Evolutionary conservation across 2,888 invertebrate genomes (phyloP).

Genomic region (Gasteruption jaculator): DNA sequence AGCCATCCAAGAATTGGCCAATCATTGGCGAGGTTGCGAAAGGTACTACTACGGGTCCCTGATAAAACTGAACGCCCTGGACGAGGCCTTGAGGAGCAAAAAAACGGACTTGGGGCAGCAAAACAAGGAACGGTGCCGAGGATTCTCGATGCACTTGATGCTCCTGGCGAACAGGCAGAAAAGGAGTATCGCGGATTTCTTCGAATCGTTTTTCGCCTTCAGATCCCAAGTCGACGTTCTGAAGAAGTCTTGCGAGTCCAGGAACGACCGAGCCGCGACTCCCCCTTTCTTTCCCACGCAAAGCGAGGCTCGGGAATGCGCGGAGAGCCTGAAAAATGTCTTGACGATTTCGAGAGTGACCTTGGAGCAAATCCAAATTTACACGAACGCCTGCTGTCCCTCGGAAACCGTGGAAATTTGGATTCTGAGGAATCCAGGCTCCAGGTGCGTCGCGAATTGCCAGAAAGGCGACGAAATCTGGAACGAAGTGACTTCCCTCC

Average conservation of each 20-base stretch:
- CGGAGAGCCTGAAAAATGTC: slow-evolving; percentile 53
- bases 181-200: slow-evolving; percentile 58
- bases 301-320: slow-evolving; percentile 45
- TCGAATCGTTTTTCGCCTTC: slow-evolving; percentile 30
- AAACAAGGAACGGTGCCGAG: slow-evolving; percentile 81
- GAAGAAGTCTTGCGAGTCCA: no score
- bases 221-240: no score
- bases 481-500: slow-evolving; percentile 27
- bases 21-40: slow-evolving; percentile 75
- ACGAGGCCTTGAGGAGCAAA: slow-evolving; percentile 61
- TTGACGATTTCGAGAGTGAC: slow-evolving; percentile 56
- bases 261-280: no score
- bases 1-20: slow-evolving; percentile 55
- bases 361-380: slow-evolving; percentile 65
- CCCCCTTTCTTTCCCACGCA: slow-evolving; percentile 46
- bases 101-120: slow-evolving; percentile 75
- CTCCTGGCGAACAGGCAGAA: slow-evolving; percentile 66
- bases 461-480: slow-evolving; percentile 35
- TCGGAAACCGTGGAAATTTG: slow-evolving; percentile 35
- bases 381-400: slow-evolving; percentile 65
- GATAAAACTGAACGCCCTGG: slow-evolving; percentile 64
- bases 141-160: slow-evolving; percentile 77
- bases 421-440: slow-evolving; percentile 26
- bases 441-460: slow-evolving; percentile 33
- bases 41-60: slow-evolving; percentile 71